Conservation (phyloP, 2,888 invertebrate genomes). For the Athetis lepigone region DNA sequence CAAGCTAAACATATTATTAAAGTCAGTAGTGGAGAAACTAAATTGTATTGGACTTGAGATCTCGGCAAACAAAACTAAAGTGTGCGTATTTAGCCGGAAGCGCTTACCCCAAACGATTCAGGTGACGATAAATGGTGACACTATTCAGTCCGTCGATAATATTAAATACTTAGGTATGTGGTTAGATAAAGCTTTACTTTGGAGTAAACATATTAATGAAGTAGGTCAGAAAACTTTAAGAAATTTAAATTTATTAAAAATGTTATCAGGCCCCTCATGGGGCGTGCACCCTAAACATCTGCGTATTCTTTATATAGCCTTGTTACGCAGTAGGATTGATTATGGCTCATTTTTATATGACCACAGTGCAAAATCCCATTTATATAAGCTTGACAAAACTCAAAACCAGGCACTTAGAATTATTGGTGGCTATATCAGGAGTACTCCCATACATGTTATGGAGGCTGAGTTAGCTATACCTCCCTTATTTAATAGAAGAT, state of each 20-base stretch:
- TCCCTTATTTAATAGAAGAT: constrained; percentile 10
- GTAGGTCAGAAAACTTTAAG: background rate
- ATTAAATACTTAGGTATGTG: constrained; percentile 21
- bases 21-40: no score
- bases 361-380: constrained; percentile 12
- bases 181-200: no score
- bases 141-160: no score
- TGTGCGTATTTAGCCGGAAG: no score
- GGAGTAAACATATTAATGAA: constrained; percentile 24
- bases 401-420: constrained; percentile 8
- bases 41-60: no score
- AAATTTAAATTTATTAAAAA: constrained; percentile 14
- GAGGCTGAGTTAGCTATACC: background rate
- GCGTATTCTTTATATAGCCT: constrained; percentile 1
- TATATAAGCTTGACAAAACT: constrained; percentile 1
- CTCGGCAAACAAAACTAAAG: no score
- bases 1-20: no score
- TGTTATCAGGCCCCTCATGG: constrained; percentile 11
- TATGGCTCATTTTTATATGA: constrained; percentile 21
- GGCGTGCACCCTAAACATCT: constrained; percentile 18
- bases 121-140: no score
- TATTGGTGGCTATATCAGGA: constrained; percentile 26
- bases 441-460: constrained; percentile 19
- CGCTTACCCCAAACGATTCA: no score
- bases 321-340: constrained; percentile 8